Base-by-base conservation (phyloP, 2,113 vertebrate species). In the Guaruba guarouba region DNA sequence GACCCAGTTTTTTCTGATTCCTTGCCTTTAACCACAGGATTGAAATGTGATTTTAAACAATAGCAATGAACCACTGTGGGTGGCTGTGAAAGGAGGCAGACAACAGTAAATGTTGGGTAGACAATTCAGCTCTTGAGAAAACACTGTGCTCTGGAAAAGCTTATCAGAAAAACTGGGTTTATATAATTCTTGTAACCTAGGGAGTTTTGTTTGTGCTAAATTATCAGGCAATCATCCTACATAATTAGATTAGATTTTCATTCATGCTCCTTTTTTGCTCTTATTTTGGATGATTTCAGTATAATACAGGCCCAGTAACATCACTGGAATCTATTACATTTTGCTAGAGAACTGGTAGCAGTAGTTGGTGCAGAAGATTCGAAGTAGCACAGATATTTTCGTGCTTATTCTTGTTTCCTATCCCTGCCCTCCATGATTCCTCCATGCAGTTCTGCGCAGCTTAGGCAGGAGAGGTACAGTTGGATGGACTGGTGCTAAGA, bases 41-140 rank as follows among this genome's bases (percentile, higher is more conserved):
- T 68, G 64, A 83, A 94, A 80, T 68, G 24, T 78, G 70, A 67
- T 91, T 86, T 90, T 78, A 90, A 94, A 88, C 90, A 95, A 91
- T 66, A 88, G 25, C 85, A 83, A 61, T 39, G 68, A 86, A 82
- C 46, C 11, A 13, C 86, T 92, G 79, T 81, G 93, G 67, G 55
- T 86, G 71, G 48, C 33, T 88, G 70, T 93, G 92, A 96, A 88
- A 86, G 46, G 82, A 96, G 79, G 64, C 82, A 94, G 67, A 77
- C 86, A 86, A 37, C 71, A 67, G 18, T 74, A 90, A 91, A 81
- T 8, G 13, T 64, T 83, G 92, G 41, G 23, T 88, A 94, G 73
- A 73, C 67, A 90, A 39, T 83, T 88, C 37, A 67, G 20, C 20
- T 95, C 67, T 49, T 77, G 41, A 14, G 49, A 93, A n/a, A 91